Evolutionary conservation across 1,140 invertebrate genomes (phyloP).

Genomic region (Mamestra configurata): DNA sequence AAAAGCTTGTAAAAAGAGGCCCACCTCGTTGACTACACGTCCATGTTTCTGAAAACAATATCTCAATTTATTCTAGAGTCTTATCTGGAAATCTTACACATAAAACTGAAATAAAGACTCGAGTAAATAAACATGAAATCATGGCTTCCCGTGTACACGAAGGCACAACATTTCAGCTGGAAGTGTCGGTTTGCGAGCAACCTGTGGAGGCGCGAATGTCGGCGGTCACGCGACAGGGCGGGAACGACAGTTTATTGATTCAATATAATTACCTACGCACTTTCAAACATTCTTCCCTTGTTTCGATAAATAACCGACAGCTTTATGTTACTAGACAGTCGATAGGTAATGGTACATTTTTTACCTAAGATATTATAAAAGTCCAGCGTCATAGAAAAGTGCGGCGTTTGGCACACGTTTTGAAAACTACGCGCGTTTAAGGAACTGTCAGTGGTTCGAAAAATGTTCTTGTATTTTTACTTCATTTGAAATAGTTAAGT

Average conservation of each 20-base stretch:
- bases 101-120: slow-evolving; percentile 1
- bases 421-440: too few relatives aligned
- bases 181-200: slow-evolving; percentile 46
- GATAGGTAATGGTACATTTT: too few relatives aligned
- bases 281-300: not conserved
- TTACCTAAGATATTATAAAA: too few relatives aligned
- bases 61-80: not conserved
- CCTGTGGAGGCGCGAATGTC: slow-evolving; percentile 65
- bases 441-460: too few relatives aligned
- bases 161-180: slow-evolving; percentile 20
- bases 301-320: slow-evolving; percentile 19
- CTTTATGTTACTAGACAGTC: not conserved
- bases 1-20: too few relatives aligned
- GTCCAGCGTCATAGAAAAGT: too few relatives aligned
- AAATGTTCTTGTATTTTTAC: too few relatives aligned
- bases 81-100: not conserved
- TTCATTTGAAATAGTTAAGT: too few relatives aligned
- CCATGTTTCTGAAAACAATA: too few relatives aligned
- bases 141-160: slow-evolving; percentile 4
- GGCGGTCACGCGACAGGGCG: slow-evolving; percentile 66
- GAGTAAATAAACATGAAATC: slow-evolving; percentile 35
- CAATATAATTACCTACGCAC: slow-evolving; percentile 57
- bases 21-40: too few relatives aligned
- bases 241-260: slow-evolving; percentile 67
- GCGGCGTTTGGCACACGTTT: too few relatives aligned